Percentiles rank a stretch among this genome's conserved stretches.
Conservation (phyloP, 2,888 invertebrate genomes). For the Acanthosepion lycidas region DNA sequence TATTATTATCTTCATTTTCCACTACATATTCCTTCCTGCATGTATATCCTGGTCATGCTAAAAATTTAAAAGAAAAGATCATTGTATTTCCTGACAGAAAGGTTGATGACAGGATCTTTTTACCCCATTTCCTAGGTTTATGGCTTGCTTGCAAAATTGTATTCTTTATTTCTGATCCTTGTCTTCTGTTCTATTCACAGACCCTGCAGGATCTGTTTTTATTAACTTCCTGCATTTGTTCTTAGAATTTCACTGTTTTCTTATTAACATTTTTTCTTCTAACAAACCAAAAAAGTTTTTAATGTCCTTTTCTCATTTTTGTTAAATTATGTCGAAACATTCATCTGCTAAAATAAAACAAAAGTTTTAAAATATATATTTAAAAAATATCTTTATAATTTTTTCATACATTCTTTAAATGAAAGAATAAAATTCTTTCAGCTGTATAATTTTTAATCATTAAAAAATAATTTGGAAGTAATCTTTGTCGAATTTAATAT, state of each 20-base stretch:
- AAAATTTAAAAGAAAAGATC: background rate
- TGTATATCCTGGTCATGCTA: background rate
- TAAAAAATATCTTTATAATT: background rate
- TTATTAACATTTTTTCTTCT: background rate
- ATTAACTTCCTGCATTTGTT: background rate
- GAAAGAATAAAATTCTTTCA: too few species aligned
- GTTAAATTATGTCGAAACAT: background rate
- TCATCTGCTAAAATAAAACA: background rate
- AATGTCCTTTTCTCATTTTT: background rate
- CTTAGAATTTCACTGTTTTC: background rate
- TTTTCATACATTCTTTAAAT: background rate
- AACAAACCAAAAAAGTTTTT: background rate
- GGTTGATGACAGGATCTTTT: too few species aligned
- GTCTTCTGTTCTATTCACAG: background rate
- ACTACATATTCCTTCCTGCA: background rate
- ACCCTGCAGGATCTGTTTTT: background rate
- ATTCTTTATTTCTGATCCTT: background rate
- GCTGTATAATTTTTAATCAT: background rate
- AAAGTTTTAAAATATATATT: background rate
- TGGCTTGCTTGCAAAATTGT: background rate
- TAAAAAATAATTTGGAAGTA: background rate
- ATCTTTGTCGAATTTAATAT: background rate
- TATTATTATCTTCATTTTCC: background rate
- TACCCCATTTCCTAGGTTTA: too few species aligned
- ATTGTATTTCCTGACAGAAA: background rate